Base-by-base conservation (phyloP, 2,888 invertebrate genomes). In the Ennomos fuscantarius region DNA sequence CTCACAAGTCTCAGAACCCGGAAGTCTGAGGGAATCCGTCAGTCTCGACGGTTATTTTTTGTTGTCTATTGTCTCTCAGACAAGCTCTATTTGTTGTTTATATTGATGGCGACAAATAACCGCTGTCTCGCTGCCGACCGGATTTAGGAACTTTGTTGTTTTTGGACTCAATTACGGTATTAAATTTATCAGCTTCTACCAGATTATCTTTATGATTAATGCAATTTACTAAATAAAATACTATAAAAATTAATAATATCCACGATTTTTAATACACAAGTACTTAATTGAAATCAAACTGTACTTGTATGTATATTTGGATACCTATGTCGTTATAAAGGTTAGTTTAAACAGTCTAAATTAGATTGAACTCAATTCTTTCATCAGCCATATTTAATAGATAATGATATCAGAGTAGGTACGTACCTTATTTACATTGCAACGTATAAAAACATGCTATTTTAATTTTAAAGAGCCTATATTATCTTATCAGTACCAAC, bases 21-120 rank as follows among this genome's bases (percentile, higher is more conserved):
- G 75, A 73, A 75, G 71, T 72, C 46, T 62, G 43, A 65, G 66
- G 70, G 70, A 73, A 71, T 72, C 68, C 65, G 65, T 70, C 66
- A 67, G 63, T 58, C 62, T 65, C 65, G 62, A 62, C 67, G 65
- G 55, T 64, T 56, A 60, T 71, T 75, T 76, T 77, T 79, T 73
- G 62, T 68, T 66, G 55, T 61, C 72, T 69, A 81, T 81, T 80
- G 80, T 79, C 66, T 68, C 62, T 60, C 42, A 47, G 54, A 64
- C 62, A 60, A 56, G 58, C 48, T 55, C 58, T 64, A 86, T 81
- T 74, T 79, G 79, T 77, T 60, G 85, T 79, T 73, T 77, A 78
- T 77, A 74, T 72, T 74, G 77, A 78, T 72, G 70, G 53, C 72
- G 73, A 82, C 76, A 78, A 81, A 83, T 82, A 74, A 72, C 66